Evolutionary conservation across 1,140 invertebrate genomes (phyloP).

Genomic region (Pollicipes pollicipes): DNA sequence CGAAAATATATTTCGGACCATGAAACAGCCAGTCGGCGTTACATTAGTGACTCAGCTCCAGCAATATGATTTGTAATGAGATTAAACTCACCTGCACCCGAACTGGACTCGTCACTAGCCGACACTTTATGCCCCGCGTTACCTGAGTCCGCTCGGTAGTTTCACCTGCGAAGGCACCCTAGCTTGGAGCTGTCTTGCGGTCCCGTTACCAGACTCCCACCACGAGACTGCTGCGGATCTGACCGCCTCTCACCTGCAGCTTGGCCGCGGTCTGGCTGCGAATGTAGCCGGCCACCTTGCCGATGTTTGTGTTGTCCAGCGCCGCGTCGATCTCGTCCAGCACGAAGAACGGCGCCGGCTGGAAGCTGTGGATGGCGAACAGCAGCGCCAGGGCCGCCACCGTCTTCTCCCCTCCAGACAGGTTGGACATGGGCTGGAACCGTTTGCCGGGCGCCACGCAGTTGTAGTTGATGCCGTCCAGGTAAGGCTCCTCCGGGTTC

Average conservation of each 20-base stretch:
- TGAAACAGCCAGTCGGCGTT: too few relatives aligned
- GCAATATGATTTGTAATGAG: too few relatives aligned
- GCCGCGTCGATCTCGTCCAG: slow-evolving; percentile 98
- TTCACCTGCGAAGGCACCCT: too few relatives aligned
- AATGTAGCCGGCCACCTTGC: slow-evolving; percentile 84
- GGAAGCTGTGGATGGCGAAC: slow-evolving; percentile 94
- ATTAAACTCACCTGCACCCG: too few relatives aligned
- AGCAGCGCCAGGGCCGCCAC: slow-evolving; percentile 89
- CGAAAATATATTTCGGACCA: too few relatives aligned
- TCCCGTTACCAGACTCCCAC: too few relatives aligned
- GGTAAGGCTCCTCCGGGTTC: slow-evolving; percentile 96
- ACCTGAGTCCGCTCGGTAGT: too few relatives aligned
- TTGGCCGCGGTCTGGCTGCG: slow-evolving; percentile 50
- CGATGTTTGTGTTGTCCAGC: slow-evolving; percentile 96
- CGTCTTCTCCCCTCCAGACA: slow-evolving; percentile 97
- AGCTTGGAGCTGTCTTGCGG: too few relatives aligned
- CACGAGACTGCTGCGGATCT: too few relatives aligned
- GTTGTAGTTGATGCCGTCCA: slow-evolving; percentile 96
- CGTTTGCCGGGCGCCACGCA: slow-evolving; percentile 96
- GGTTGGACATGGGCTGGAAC: slow-evolving; percentile 96
- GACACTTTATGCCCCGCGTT: too few relatives aligned
- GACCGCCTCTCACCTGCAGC: neutral
- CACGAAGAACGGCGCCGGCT: slow-evolving; percentile 98
- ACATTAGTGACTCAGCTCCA: too few relatives aligned
- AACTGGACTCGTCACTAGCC: too few relatives aligned